These are phyloP conservation scores for Sarcophaga subvicina DNA, from an alignment of 2,888 invertebrate species.

Conservation along the genomic window DNA sequence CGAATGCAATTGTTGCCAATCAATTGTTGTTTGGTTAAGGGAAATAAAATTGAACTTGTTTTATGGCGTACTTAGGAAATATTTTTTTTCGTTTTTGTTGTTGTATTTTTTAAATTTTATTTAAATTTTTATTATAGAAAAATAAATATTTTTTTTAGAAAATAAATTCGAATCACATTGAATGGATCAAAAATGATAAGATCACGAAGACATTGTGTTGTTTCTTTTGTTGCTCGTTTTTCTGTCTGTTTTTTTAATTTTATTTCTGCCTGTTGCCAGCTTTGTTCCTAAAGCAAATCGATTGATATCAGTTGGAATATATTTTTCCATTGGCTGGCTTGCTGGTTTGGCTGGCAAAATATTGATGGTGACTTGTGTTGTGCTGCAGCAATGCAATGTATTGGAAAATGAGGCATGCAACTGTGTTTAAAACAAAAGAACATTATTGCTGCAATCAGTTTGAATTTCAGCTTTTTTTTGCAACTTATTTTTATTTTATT, in stretches of 20 bases:
- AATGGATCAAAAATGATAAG: slow-evolving; percentile 68
- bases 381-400: background rate
- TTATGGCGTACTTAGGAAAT: slow-evolving; percentile 27
- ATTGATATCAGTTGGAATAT: slow-evolving; percentile 68
- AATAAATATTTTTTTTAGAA: slow-evolving; percentile 11
- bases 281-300: slow-evolving; percentile 53
- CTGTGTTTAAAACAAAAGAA: slow-evolving; percentile 57
- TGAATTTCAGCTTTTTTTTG: slow-evolving; percentile 14
- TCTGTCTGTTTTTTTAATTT: background rate
- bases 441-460: slow-evolving; percentile 50
- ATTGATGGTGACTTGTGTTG: slow-evolving; percentile 22
- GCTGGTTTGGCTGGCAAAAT: slow-evolving; percentile 5
- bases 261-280: background rate
- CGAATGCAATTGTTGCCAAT: slow-evolving; percentile 47
- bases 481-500: background rate
- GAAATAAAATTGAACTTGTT: slow-evolving; percentile 62
- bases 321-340: background rate
- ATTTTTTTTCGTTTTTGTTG: background rate
- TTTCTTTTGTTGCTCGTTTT: background rate
- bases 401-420: slow-evolving; percentile 42
- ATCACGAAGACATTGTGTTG: slow-evolving; percentile 68
- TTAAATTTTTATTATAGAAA: slow-evolving; percentile 53
- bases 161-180: slow-evolving; percentile 63
- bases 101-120: slow-evolving; percentile 37
- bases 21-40: slow-evolving; percentile 20